These are phyloP conservation scores for Margarornis squamiger DNA, from an alignment of 2,797 vertebrate species.

Conservation along the genomic window DNA sequence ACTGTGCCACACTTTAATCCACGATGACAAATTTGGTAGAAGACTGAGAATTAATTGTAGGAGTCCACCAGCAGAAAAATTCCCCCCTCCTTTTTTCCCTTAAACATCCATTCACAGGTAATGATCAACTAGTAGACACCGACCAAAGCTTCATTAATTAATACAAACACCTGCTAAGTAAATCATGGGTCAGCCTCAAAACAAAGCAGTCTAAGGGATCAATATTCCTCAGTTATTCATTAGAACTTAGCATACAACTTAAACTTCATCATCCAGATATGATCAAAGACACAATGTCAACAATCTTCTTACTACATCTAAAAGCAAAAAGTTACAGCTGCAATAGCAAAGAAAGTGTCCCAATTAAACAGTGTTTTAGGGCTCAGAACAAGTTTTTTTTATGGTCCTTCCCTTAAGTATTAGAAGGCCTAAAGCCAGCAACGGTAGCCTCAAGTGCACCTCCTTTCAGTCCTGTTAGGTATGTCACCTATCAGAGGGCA, in stretches of 20 bases:
- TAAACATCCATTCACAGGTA: background rate
- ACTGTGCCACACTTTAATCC: background rate
- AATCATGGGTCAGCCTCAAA: background rate
- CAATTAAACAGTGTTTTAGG: background rate
- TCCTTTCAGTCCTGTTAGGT: background rate
- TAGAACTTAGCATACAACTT: background rate
- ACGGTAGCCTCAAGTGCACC: background rate
- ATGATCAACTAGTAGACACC: background rate
- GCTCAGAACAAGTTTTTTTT: background rate
- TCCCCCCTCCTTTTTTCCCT: accelerated
- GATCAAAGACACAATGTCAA: background rate
- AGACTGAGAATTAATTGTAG: background rate
- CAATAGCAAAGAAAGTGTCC: background rate
- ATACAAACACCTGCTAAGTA: background rate
- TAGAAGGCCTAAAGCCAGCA: background rate
- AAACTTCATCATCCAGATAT: background rate
- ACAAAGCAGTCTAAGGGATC: background rate
- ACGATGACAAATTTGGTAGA: accelerated
- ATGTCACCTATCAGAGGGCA: background rate
- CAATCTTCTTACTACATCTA: background rate
- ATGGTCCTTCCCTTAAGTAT: background rate
- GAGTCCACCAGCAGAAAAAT: background rate
- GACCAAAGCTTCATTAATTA: background rate
- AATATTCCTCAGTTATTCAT: background rate
- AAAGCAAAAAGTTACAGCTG: background rate